Evolutionary conservation across 2,888 invertebrate species (phyloP).

Genomic region (Hydriomena furcata): DNA sequence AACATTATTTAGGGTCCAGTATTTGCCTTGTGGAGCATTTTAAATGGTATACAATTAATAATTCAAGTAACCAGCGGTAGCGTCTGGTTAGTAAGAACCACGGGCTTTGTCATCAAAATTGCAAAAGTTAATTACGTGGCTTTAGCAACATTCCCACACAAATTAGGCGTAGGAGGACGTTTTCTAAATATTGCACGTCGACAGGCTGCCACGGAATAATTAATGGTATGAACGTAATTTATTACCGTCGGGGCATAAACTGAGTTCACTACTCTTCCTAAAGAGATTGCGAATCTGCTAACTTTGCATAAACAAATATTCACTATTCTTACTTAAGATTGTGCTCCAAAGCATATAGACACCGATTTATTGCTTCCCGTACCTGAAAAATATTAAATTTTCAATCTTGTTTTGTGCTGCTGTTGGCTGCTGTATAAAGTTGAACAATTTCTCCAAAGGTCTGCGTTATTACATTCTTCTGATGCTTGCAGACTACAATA

Average conservation of each 20-base stretch:
- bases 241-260: conserved; percentile 34
- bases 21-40: background rate
- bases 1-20: background rate
- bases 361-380: background rate
- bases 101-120: conserved; percentile 45
- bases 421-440: conserved; percentile 14
- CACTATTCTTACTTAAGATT: background rate
- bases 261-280: conserved; percentile 29
- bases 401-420: conserved; percentile 9
- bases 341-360: background rate
- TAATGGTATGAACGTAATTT: conserved; percentile 57
- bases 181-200: conserved; percentile 60
- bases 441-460: conserved; percentile 13
- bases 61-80: conserved; percentile 14
- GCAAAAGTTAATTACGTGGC: conserved; percentile 46
- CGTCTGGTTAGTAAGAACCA: conserved; percentile 26
- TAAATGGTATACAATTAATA: conserved; percentile 3
- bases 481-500: conserved; percentile 35
- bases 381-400: conserved; percentile 16
- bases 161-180: conserved; percentile 58
- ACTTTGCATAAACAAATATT: conserved; percentile 12
- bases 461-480: conserved; percentile 32
- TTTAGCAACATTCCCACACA: conserved; percentile 53
- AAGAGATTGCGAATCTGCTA: conserved; percentile 28
- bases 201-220: conserved; percentile 50